Base-by-base conservation (phyloP, 2,113 vertebrate species). In the Triplophysa tibetana region DNA sequence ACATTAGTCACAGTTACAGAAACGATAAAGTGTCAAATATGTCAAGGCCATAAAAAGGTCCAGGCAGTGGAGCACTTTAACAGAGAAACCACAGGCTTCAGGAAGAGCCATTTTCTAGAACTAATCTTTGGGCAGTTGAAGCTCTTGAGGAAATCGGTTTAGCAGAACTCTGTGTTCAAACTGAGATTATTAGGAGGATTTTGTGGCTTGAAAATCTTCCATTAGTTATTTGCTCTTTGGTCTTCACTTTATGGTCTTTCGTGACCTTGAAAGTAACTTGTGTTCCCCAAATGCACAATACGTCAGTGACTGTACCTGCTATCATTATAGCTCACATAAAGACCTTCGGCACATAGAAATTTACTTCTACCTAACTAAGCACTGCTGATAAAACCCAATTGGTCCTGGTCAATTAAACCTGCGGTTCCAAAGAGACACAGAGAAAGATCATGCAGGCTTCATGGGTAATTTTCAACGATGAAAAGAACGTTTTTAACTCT, bases 401-500 rank as follows among this genome's bases (percentile, higher is more conserved):
- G 70, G 72, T 77, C 80, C 21, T 78, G 56, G 50, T 41, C 80
- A 78, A 84, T 86, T 75, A 86, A 50, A 33, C 19, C 12, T 61
- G 77, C 45, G 33, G 23, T 81, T 62, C 67, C 69, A 75, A 45
- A 84, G 38, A 73, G 64, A 56, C 14, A 41, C 65, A 50, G 45
- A 77, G 69, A 58, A 64, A 74, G 48, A 77, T 80, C 60, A 77
- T 58, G 63, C 58, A 81, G 61, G 61, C 62, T 29, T 74, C 63
- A 58, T 70, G 83, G 66, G 3, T 90, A 87, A 91, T 90, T 89
- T 24, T 91, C 73, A 75, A 52, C 43, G 89, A 75, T 45, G 41
- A 48, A 60, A 88, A 85, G 60, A 88, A 86, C 62, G 76, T 75
- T 56, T 75, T 87, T 86, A 29, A 11, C 66, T 76, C 33, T 43